Base-by-base conservation (phyloP, 1,140 invertebrate genomes). In the Nomia melanderi region DNA sequence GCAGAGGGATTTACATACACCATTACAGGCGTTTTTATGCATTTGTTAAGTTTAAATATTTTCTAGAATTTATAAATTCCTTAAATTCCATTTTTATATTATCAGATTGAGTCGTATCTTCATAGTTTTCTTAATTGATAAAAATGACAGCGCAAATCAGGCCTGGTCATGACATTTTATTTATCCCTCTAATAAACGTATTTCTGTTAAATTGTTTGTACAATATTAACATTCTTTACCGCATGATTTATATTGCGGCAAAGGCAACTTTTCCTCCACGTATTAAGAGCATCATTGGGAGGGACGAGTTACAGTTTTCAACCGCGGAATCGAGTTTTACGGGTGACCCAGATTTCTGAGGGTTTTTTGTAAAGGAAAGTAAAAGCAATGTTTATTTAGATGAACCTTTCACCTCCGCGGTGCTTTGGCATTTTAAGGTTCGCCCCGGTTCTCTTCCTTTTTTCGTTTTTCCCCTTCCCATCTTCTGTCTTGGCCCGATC, bases 301-400 rank as follows among this genome's bases (percentile, higher is more conserved):
- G 31, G 31, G 29, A 20, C 31, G 73, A 9, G 27, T 69, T 60
- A 60, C 73, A 69, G 54, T 67, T 75, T 74, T 76, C 29, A 69
- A 69, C 66, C 73, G 39, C 73, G 64, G 73, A 76, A 76, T 76
- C 54, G 64, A 69, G 73, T 76, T 76, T 69, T 39, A 76, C 50
- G 54, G 73, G 54, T 76, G 73, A 76, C 73, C 73, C 73, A 76
- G 29, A 76, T 76, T 44, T 50, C 41, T 39, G 3, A 23, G 11
- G n/a, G 65, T 53, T 69, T 76, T 76, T 76, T 76, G 65, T 69
- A 17, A 54, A 76, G 73, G 73, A 76, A 76, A 76, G 73, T 76
- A 76, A 76, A 76, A 76, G 73, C 62, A 59, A 47, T 33, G 73
- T 76, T 76, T 76, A 76, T 76, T 76, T 76, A 76, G 73, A 76